A percentile compares a stretch with the other conserved stretches of the same genome.
These are phyloP conservation scores for Ophiodon elongatus DNA, from an alignment of 2,113 vertebrate species.

Conservation along the genomic window DNA sequence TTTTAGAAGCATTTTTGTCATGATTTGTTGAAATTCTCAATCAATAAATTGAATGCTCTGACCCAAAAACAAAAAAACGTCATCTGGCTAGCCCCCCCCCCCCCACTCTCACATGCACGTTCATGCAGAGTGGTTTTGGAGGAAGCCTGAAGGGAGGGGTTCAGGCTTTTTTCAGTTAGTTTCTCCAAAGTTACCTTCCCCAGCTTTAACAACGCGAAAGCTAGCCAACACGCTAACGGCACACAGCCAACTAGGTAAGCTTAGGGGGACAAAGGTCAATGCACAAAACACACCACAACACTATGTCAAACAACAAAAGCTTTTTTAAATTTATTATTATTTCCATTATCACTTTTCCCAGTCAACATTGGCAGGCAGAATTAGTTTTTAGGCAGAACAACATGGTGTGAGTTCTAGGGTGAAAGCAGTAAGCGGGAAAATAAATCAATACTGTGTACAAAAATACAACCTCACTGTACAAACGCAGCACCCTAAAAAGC, in stretches of 20 bases:
- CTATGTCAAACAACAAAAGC: slow-evolving; percentile 50
- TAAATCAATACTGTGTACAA: slow-evolving; percentile 74
- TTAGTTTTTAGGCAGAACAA: slow-evolving; percentile 54
- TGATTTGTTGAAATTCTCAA: neutral
- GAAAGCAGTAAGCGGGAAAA: slow-evolving; percentile 69
- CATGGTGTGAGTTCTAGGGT: slow-evolving; percentile 55
- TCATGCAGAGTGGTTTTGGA: too few species aligned
- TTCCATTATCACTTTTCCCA: slow-evolving; percentile 54
- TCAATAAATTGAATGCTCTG: neutral
- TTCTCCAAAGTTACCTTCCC: too few species aligned
- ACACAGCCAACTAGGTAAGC: neutral
- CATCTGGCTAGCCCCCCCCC: too few species aligned
- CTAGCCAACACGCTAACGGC: neutral
- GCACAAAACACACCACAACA: slow-evolving; percentile 14
- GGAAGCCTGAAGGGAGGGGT: too few species aligned
- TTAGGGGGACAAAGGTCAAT: neutral
- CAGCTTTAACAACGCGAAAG: too few species aligned
- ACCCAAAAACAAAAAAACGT: neutral
- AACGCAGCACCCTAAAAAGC: slow-evolving; percentile 67
- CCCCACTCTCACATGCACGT: too few species aligned
- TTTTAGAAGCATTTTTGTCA: neutral
- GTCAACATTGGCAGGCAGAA: slow-evolving; percentile 59
- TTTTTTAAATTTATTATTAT: slow-evolving; percentile 45
- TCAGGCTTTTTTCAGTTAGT: too few species aligned
- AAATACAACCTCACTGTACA: slow-evolving; percentile 80